Evolutionary conservation across 2,113 vertebrate species (phyloP), one percentile per base, ranked within the genome.

Genomic region (Hippocampus zosterae): DNA sequence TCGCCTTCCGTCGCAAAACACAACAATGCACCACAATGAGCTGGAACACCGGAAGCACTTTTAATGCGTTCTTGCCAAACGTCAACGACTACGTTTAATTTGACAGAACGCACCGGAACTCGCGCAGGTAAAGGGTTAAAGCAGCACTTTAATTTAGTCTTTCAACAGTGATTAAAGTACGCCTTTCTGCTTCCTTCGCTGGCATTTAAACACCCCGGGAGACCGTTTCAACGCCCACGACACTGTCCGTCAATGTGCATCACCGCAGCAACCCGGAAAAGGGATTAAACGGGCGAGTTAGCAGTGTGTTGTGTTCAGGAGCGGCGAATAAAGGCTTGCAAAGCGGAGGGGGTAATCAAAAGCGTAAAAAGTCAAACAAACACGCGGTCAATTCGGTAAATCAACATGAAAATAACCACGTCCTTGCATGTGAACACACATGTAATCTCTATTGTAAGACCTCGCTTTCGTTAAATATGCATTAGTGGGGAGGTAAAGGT

Each of bases 161-260:
- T 83, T 82, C 81, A 89, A 90, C 84, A 82, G 84, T 86, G 84
- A 91, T 91, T 90, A 89, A 88, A 89, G 85, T 84, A 69, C 46
- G 78, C 69, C 76, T 71, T 69, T 71, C 48, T 41, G 18, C 15
- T 41, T 5, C n/a, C 10, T 50, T 40, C 44, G 11, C 52, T 57
- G 40, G 62, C 59, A 44, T 53, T 19, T 52, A 41, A 62, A 37
- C 8, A 5, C 46, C 56, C 11, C 3, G 41, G 1, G 1, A 23
- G 0, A 6, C 0, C 5, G 6, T 8, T 52, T 7, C 2, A 18
- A 40, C 27, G 42, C 0, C 1, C 44, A 37, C 25, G n/a, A 8
- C 2, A 27, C 15, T 42, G 29, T 27, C 25, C 59, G 21, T 18
- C n/a, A 33, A 57, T 3, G 2, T 8, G 4, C 62, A 8, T 12